These are phyloP conservation scores for Polietes domitor DNA, from an alignment of 2,888 invertebrate genomes.

Conservation along the genomic window DNA sequence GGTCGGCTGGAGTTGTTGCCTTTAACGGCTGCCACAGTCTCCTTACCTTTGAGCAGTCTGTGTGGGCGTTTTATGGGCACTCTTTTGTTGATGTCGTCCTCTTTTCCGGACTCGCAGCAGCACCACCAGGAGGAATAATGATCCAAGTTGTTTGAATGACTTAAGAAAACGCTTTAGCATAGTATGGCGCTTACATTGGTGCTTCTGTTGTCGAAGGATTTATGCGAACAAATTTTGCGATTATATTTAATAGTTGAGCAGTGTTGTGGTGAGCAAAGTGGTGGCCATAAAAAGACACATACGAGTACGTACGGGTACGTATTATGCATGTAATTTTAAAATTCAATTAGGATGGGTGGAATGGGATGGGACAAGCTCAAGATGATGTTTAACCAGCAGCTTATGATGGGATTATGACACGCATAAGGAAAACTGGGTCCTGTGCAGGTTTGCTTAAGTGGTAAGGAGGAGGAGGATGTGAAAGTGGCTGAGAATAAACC, in stretches of 20 bases:
- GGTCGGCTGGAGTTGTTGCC: background rate
- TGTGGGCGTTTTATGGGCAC: background rate
- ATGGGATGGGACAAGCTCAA: background rate
- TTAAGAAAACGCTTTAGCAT: background rate
- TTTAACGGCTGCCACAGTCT: background rate
- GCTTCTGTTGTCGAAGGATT: background rate
- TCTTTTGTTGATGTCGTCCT: background rate
- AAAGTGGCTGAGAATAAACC: no score
- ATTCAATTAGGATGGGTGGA: background rate
- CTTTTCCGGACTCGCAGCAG: background rate
- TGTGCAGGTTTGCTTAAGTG: background rate
- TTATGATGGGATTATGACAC: constrained; percentile 1
- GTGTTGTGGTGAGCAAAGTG: no score
- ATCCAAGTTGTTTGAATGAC: background rate
- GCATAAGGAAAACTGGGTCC: background rate
- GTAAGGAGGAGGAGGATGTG: no score
- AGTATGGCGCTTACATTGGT: background rate
- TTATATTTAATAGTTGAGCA: constrained; percentile 2
- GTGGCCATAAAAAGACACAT: no score
- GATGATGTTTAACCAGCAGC: background rate
- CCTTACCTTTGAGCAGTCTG: background rate
- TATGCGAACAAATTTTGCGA: background rate
- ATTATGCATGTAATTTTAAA: background rate
- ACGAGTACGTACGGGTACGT: background rate
- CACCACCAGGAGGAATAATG: background rate